Evolutionary conservation across 2,888 invertebrate genomes (phyloP), one percentile per base, ranked within the genome.

Genomic region (Erebia epiphron): DNA sequence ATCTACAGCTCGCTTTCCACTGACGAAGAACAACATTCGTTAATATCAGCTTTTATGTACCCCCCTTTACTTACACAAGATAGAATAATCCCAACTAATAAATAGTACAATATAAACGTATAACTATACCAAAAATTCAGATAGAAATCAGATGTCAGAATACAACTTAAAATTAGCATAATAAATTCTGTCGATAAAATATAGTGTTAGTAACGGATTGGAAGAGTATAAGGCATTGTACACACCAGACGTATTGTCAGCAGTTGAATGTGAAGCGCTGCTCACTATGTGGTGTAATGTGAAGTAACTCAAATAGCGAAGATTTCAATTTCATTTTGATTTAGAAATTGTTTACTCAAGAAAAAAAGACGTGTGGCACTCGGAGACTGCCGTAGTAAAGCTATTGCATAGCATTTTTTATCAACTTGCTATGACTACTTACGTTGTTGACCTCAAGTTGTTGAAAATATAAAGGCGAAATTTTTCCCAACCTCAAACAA

Each of bases 1-100:
- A 87, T 86, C 87, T 87, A 75, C 68, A 73, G 67, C 66, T 63
- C 52, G 41, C 63, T 65, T 50, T 67, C 60, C 66, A 70, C 52
- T 49, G 14, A n/a, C n/a, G 49, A 21, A 9, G 16, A 63, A 49
- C 49, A n/a, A 21, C 21, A 62, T 18, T 26, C 49, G 21, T 14
- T 21, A 60, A 41, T 43, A 60, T 9, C 41, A 63, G 50, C 26
- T 11, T 50, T 50, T 50, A 63, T 26, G 50, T 5, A 63, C 63
- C 49, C 50, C n/a, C 26, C 26, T n/a, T 10, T 50, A 50, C 50
- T 49, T 11, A 62, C 62, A 61, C 13, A 61, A 35, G 21, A 14
- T 26, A 63, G 26, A 52, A 50, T 43, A 11, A 11, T 50, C 49
- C 62, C 62, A 60, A 60, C n/a, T 3, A 43, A 54, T 18, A 18